Percentiles rank a stretch among this genome's conserved stretches.
Evolutionary conservation across 2,888 invertebrate genomes (phyloP).

Genomic region (Priocnemis perturbator): DNA sequence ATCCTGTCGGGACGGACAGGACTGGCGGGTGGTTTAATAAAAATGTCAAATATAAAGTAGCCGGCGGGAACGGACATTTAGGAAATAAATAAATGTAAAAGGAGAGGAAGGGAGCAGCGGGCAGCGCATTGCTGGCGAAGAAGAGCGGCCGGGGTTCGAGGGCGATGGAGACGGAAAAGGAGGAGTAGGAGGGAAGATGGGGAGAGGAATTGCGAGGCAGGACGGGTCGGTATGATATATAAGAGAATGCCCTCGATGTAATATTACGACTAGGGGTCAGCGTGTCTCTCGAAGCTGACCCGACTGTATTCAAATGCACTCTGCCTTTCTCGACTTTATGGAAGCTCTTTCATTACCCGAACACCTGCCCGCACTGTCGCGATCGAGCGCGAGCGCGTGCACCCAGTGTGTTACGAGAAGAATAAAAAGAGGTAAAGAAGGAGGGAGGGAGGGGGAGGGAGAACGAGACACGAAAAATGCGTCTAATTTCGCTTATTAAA

Average conservation of each 20-base stretch:
- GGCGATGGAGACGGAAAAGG: constrained; percentile 47
- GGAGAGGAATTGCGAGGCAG: constrained; percentile 25
- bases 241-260: constrained; percentile 57
- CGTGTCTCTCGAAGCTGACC: constrained; percentile 41
- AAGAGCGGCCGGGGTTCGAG: constrained; percentile 38
- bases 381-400: background rate
- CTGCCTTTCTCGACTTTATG: constrained; percentile 46
- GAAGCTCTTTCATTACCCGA: constrained; percentile 10
- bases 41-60: constrained; percentile 75
- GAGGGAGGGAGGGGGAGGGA: background rate
- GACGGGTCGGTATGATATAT: constrained; percentile 31
- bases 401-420: background rate
- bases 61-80: constrained; percentile 72
- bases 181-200: constrained; percentile 20
- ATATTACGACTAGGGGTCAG: constrained; percentile 50
- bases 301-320: constrained; percentile 50
- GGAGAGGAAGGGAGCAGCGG: constrained; percentile 43
- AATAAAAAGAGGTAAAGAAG: background rate
- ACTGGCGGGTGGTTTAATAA: constrained; percentile 71
- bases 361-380: constrained; percentile 20
- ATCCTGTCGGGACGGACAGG: constrained; percentile 52
- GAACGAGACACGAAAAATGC: background rate
- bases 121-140: constrained; percentile 7
- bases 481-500: no score
- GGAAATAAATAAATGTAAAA: constrained; percentile 74